Evolutionary conservation across 2,797 vertebrate species (phyloP), one percentile per base, ranked within the genome.

Genomic region (Tauraco hartlaubi): DNA sequence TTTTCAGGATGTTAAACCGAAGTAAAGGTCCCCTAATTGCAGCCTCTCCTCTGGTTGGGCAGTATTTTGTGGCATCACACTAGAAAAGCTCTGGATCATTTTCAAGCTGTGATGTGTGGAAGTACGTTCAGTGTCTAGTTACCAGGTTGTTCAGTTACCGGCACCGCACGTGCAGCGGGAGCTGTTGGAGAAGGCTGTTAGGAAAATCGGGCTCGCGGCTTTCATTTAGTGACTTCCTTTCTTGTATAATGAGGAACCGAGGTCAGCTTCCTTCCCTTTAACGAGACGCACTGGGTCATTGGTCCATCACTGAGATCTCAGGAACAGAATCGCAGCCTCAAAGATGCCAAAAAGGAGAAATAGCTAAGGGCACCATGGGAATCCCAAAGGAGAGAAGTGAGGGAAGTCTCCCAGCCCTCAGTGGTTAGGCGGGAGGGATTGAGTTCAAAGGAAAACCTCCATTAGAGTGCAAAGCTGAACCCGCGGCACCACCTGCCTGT

Each of bases 131-230:
- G 56, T 58, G 39, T 58, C 21, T 37, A 0, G 35, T 35, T 6
- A 6, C 8, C 43, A 17, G 9, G 44, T 12, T 35, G 7, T 35
- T 35, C 26, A 11, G 21, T 8, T 51, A 7, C 48, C 3, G 4
- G 54, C 17, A 4, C 58, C 20, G 80, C 33, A 31, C 0, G 0
- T 14, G 26, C 22, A 4, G 37, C 73, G 44, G 72, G 31, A 61
- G 37, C 59, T 82, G 48, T 29, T 49, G 43, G 20, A 68, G 21
- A 15, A 16, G 66, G 28, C 52, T 66, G 11, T 1, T 5, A 12
- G 25, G 54, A 56, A 37, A 44, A 22, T 28, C 61, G 19, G 48
- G 5, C 48, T 37, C 1, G 0, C 0, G 1, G 2, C 28, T 68
- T 54, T 68, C 43, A 12, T 67, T 67, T 64, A 59, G 44, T 39